Evolutionary conservation across 2,797 vertebrate species (phyloP).

Genomic region (Pyrocephalus nanus): DNA sequence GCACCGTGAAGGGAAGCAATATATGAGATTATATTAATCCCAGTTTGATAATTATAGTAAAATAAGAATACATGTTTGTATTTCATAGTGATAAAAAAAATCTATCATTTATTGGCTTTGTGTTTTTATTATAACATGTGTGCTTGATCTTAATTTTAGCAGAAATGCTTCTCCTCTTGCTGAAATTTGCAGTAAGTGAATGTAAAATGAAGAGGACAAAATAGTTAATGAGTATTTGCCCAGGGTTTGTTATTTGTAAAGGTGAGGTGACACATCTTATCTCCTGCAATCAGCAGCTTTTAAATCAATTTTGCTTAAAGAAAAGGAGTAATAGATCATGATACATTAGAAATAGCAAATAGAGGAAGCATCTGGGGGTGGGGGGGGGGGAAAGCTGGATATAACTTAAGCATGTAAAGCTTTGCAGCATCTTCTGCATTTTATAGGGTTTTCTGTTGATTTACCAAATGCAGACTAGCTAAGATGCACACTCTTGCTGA

Average conservation of each 20-base stretch:
- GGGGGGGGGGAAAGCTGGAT: background rate
- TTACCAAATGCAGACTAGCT: conserved; percentile 8
- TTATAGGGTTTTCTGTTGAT: conserved; percentile 49
- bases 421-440: conserved; percentile 46
- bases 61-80: conserved; percentile 58
- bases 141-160: background rate
- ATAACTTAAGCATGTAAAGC: conserved; percentile 2
- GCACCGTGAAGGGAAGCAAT: conserved; percentile 61
- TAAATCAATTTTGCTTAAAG: conserved; percentile 10
- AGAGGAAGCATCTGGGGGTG: background rate
- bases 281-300: background rate
- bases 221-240: background rate
- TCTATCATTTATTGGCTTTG: conserved; percentile 30
- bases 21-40: conserved; percentile 72
- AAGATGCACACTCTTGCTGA: conserved; percentile 40
- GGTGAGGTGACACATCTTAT: background rate
- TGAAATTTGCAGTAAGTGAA: background rate
- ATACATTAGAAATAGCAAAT: background rate
- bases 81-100: conserved; percentile 48
- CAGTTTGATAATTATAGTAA: conserved; percentile 69
- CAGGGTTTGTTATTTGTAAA: background rate
- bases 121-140: background rate
- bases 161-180: background rate
- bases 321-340: background rate
- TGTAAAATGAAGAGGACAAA: background rate